These are phyloP conservation scores for Drosophila aff. DNA, from an alignment of 1,140 invertebrate species.

Conservation along the genomic window DNA sequence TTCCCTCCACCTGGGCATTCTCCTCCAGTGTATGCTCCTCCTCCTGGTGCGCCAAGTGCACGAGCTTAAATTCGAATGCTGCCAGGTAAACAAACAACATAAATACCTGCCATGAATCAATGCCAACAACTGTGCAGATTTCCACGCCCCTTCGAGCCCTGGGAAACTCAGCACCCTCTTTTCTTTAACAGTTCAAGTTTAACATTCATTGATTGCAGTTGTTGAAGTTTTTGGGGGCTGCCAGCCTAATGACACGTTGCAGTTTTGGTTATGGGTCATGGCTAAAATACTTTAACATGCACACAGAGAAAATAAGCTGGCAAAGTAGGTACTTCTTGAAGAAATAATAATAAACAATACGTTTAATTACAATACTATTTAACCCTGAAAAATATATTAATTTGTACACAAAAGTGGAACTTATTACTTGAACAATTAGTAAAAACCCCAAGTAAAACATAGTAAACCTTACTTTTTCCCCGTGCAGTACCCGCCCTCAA, in stretches of 20 bases:
- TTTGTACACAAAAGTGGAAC: too few species aligned
- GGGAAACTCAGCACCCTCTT: neutral
- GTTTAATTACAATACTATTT: too few species aligned
- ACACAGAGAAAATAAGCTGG: neutral
- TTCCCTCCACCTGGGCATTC: neutral
- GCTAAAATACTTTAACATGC: neutral
- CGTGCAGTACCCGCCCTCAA: neutral
- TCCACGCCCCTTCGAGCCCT: conserved; percentile 13
- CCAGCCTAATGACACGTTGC: conserved; percentile 44
- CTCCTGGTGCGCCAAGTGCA: conserved; percentile 60
- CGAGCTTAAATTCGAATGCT: conserved; percentile 78
- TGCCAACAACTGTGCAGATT: conserved; percentile 49
- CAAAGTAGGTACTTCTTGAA: neutral
- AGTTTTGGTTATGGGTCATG: conserved; percentile 40
- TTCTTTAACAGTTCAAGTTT: conserved; percentile 45
- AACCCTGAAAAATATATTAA: neutral
- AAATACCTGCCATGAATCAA: conserved; percentile 53
- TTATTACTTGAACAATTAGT: neutral
- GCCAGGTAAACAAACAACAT: conserved; percentile 61
- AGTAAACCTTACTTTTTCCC: neutral
- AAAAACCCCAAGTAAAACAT: too few species aligned
- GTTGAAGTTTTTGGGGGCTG: conserved; percentile 19
- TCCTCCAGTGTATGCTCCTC: neutral
- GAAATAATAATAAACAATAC: too few species aligned
- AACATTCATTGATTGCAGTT: conserved; percentile 44